A percentile compares a stretch with the other conserved stretches of the same genome.
phyloP scores from a whole-genome alignment of 2,113 vertebrate genomes.

The Lucifuga dentata region DNA sequence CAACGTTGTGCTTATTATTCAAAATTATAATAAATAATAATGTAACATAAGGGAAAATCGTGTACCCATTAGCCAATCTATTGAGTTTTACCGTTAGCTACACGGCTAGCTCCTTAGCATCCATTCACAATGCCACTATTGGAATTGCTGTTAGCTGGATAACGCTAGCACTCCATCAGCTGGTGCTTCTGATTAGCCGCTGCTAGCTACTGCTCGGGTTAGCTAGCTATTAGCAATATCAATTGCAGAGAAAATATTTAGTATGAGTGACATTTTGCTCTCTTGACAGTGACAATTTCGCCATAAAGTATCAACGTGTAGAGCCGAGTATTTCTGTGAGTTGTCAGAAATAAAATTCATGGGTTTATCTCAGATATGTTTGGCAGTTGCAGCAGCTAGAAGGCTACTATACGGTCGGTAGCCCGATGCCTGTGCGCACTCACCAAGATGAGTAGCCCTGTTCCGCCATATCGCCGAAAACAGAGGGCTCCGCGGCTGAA shows the following conservation, averaged over 20 bases:
- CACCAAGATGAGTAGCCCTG: slow-evolving; percentile 87
- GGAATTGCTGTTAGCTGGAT: slow-evolving; percentile 30
- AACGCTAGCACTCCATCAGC: slow-evolving; percentile 66
- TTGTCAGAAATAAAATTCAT: background rate
- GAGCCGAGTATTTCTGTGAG: background rate
- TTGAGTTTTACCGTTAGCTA: slow-evolving; percentile 18
- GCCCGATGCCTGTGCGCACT: slow-evolving; percentile 73
- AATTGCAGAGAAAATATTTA: slow-evolving; percentile 16
- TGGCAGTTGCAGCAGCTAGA: slow-evolving; percentile 35
- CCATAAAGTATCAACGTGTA: fast-evolving
- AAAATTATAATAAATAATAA: background rate
- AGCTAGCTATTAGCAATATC: slow-evolving; percentile 52
- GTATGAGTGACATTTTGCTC: slow-evolving; percentile 5
- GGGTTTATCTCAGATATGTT: slow-evolving; percentile 21
- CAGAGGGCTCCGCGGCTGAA: slow-evolving; percentile 72
- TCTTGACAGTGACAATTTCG: background rate
- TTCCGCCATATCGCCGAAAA: slow-evolving; percentile 87
- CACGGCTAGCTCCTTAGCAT: slow-evolving; percentile 48
- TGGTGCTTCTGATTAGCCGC: slow-evolving; percentile 57
- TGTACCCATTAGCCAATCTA: background rate
- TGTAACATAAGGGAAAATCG: background rate
- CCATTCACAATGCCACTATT: slow-evolving; percentile 50
- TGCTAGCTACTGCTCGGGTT: slow-evolving; percentile 44
- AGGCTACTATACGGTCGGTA: slow-evolving; percentile 45
- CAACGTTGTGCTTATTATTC: background rate